Evolutionary conservation across 2,797 vertebrate genomes (phyloP), one percentile per base, ranked within the genome.

Genomic region (Poecilia picta): DNA sequence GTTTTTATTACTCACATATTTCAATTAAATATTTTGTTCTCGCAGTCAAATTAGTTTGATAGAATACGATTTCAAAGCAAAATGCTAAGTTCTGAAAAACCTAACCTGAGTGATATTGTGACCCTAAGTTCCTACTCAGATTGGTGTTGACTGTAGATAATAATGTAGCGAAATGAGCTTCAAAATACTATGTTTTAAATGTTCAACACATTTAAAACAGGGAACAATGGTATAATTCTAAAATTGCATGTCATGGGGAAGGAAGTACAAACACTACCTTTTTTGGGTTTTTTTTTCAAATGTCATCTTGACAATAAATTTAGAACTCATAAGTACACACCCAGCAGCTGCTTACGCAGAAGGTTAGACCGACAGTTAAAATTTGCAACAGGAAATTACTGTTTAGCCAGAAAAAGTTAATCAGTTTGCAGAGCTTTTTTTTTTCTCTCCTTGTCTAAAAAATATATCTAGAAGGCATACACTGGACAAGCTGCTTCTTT

Each of bases 51-150:
- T 62, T 33, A 62, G 23, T 33, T 28, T 59, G 28, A 28, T 31
- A 13, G 64, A 18, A 2, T 43, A 59, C 31, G 25, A 78, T 36
- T 78, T 28, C 4, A 36, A 25, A 13, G 23, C 11, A 15, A n/a
- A n/a, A 83, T 72, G 41, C 77, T 53, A 51, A 46, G 18, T 70
- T 28, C 16, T 75, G n/a, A 73, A 11, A 74, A 3, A 41, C 13
- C 46, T 51, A 31, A 8, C 7, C 18, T 66, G 62, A 66, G 33
- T 66, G 33, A 23, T 39, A 23, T 5, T 8, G 33, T 33, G 31
- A 15, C 59, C 59, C 12, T 68, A 18, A 59, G 8, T n/a, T 41
- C 59, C 25, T 78, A 70, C 10, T 68, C 15, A 71, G 41, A 81
- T 18, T 68, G 80, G 33, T 15, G 12, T 20, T 73, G 11, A 73